Evolutionary conservation across 2,888 invertebrate species (phyloP), one percentile per base, ranked within the genome.

Genomic region (Aelia acuminata): DNA sequence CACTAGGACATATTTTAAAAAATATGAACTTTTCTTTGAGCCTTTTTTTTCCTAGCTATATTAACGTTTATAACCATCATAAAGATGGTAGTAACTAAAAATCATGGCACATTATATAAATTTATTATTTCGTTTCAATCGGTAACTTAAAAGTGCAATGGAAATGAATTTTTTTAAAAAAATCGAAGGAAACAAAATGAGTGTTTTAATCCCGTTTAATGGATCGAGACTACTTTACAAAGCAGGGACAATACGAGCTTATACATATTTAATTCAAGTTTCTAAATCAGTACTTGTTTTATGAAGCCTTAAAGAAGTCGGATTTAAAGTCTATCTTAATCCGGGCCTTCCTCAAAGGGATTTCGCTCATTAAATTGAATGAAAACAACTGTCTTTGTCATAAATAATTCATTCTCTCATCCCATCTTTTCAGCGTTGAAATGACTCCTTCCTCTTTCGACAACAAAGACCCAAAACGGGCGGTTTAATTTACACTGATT

Each of bases 361-460:
- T n/a, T 0, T 43, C 43, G 11, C n/a, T 80, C 43, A 80, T 43
- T 3, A 80, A 80, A 39, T 80, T 39, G 80, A 47, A 80, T 80
- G 43, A 80, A 80, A 80, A 80, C 80, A 39, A 43, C 80, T 80
- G 43, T 47, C 80, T 43, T 47, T 20, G 3, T 43, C 22, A 80
- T 80, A 80, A 80, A 80, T 80, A 80, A 80, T 80, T 80, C 80
- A 80, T 80, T 80, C 80, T 80, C 43, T 43, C 43, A 22, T n/a
- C n/a, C 80, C 43, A 80, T 80, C 43, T 80, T 80, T 80, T 80
- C 39, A 80, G 43, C 80, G 43, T 80, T 47, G 43, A 80, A 80
- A 80, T 80, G 80, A 47, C 80, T 39, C 22, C 80, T 80, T 80
- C 39, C 75, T 39, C 80, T 80, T 80, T 80, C 22, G 43, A 43